Evolutionary conservation across 2,888 invertebrate species (phyloP).

Genomic region (Philonicus albiceps): DNA sequence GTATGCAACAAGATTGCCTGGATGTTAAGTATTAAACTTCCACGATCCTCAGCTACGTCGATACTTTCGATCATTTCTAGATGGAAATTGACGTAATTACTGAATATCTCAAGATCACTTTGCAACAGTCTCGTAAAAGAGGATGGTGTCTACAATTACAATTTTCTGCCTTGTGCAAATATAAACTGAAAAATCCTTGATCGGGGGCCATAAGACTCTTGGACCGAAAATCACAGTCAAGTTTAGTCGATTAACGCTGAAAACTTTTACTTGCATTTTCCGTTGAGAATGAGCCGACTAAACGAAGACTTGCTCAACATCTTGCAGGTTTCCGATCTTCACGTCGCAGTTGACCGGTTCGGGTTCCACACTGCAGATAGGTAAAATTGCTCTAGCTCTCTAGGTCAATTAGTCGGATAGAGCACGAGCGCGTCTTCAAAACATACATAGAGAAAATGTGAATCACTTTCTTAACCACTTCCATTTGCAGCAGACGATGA

Average conservation of each 20-base stretch:
- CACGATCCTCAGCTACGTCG: background rate
- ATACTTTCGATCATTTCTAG: background rate
- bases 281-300: background rate
- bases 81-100: background rate
- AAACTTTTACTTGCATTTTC: constrained; percentile 32
- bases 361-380: background rate
- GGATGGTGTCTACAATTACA: background rate
- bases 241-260: constrained; percentile 1
- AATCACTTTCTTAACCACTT: constrained; percentile 15
- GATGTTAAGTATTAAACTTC: background rate
- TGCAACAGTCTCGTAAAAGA: background rate
- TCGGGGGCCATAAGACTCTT: background rate
- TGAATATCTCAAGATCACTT: background rate
- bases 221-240: background rate
- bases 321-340: background rate
- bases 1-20: background rate
- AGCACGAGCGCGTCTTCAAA: constrained; percentile 7
- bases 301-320: background rate
- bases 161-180: background rate
- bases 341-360: constrained; percentile 2
- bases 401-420: constrained; percentile 30
- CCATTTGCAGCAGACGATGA: background rate
- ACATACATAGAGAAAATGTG: background rate
- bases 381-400: background rate
- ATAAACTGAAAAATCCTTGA: constrained; percentile 5